Conservation (phyloP, 2,888 invertebrate species). For the Ommatoiulus sabulosus region DNA sequence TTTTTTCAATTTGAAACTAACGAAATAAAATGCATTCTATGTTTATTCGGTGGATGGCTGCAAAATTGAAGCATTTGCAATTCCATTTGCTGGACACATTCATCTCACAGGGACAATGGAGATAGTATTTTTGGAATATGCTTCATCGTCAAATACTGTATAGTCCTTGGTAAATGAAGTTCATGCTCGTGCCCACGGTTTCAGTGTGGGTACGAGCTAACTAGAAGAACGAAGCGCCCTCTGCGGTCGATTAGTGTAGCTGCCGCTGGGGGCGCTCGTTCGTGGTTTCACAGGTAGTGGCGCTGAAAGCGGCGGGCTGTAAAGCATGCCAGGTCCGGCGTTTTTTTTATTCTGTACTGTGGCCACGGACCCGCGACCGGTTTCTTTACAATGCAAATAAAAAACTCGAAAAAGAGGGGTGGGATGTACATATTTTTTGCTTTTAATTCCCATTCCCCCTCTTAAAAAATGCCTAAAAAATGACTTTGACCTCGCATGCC, state of each 20-base stretch:
- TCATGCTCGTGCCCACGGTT: too few species aligned
- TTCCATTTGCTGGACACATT: too few species aligned
- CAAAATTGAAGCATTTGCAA: too few species aligned
- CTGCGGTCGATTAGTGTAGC: not conserved
- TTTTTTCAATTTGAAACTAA: too few species aligned
- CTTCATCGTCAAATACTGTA: too few species aligned
- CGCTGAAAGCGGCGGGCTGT: not conserved
- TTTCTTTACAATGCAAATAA: constrained; percentile 22
- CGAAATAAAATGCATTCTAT: too few species aligned
- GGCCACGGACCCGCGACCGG: not conserved
- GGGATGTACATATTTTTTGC: not conserved
- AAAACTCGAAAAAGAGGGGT: not conserved
- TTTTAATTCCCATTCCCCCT: not conserved
- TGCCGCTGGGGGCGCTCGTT: constrained; percentile 14
- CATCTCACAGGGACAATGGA: too few species aligned
- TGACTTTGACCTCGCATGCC: constrained; percentile 34
- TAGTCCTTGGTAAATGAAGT: too few species aligned
- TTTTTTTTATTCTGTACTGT: not conserved
- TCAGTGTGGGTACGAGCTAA: too few species aligned
- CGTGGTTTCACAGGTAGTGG: not conserved
- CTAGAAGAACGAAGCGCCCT: not conserved
- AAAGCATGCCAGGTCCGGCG: not conserved
- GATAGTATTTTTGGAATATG: too few species aligned
- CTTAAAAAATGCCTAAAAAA: constrained; percentile 5
- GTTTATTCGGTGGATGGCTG: too few species aligned